Evolutionary conservation across 2,888 invertebrate species (phyloP), one percentile per base, ranked within the genome.

Genomic region (Eupithecia dodoneata): DNA sequence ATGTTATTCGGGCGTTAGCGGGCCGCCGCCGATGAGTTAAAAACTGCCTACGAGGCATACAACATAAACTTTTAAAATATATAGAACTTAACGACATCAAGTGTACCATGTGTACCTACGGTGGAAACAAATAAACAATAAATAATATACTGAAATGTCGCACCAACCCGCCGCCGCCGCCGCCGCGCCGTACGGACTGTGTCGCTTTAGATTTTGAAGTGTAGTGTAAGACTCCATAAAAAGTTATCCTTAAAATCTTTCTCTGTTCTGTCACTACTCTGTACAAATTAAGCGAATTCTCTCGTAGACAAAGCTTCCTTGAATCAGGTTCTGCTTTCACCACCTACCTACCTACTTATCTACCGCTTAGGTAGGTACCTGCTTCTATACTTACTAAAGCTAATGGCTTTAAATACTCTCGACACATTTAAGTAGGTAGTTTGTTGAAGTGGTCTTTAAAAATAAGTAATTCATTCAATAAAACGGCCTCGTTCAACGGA

Each of bases 291-390:
- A 80, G 79, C 73, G 73, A 77, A 71, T 71, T 75, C 74, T 42
- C 49, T 47, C n/a, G 75, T 75, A 69, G 66, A 73, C 63, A 63
- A 59, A 76, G 85, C 90, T 91, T 91, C 91, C 92, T 91, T 81
- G 87, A 89, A 92, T 91, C 91, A 90, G 91, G 89, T 91, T 91
- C 90, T 90, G 90, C 92, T 92, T 92, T 92, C 89, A 91, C 88
- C 89, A 91, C 87, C 30, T 30, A 84, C 88, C 55, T 42, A 65
- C 41, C 52, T 44, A 18, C 30, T 30, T 73, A 42, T n/a, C 41
- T 66, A 52, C 65, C 59, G 59, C 30, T 66, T 73, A 65, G n/a
- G 13, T 18, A 30, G 1, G 13, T 18, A 30, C 30, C 30, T 63
- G 4, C 59, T 59, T 59, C 10, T 63, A 18, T 30, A 18, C 18